Percentiles rank a stretch among this genome's conserved stretches.
phyloP scores from a whole-genome alignment of 2,888 invertebrate species.

The Scotopteryx bipunctaria region DNA sequence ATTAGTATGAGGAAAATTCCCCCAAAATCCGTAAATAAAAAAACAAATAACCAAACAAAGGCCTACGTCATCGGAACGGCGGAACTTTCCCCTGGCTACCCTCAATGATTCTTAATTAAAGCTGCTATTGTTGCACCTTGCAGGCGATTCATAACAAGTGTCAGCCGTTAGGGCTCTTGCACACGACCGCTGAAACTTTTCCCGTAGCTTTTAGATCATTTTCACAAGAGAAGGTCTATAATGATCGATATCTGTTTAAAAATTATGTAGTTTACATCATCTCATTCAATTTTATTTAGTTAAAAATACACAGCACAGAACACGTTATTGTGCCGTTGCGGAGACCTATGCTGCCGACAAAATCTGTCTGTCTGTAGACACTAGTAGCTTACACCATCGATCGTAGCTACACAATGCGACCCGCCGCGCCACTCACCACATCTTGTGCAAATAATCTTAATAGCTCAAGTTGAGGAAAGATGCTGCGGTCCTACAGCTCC shows the following conservation, averaged over 20 bases:
- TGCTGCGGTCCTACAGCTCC: slow-evolving; percentile 48
- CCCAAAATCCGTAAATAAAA: slow-evolving; percentile 35
- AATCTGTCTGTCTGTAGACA: no score
- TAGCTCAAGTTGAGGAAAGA: slow-evolving; percentile 58
- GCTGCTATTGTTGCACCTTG: slow-evolving; percentile 69
- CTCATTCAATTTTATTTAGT: no score
- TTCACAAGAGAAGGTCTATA: no score
- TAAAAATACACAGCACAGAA: no score
- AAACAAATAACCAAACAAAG: slow-evolving; percentile 37
- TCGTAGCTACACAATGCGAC: no score
- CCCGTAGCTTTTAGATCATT: no score
- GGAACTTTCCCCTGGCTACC: slow-evolving; percentile 43
- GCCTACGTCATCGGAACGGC: slow-evolving; percentile 38
- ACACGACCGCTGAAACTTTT: slow-evolving; percentile 10
- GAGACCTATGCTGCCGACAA: no score
- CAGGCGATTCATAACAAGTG: slow-evolving; percentile 69
- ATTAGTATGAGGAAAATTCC: slow-evolving; percentile 18
- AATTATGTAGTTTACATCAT: no score
- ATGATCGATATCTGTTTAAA: no score
- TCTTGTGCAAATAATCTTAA: slow-evolving; percentile 36
- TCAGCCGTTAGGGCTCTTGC: slow-evolving; percentile 47
- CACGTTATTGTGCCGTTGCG: no score
- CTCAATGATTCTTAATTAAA: slow-evolving; percentile 68
- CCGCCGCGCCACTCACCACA: slow-evolving; percentile 1
- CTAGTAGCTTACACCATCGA: no score